Percentiles rank a stretch among this genome's conserved stretches.
phyloP scores from a whole-genome alignment of 2,113 vertebrate genomes.

The Phalacrocorax pelagicus region DNA sequence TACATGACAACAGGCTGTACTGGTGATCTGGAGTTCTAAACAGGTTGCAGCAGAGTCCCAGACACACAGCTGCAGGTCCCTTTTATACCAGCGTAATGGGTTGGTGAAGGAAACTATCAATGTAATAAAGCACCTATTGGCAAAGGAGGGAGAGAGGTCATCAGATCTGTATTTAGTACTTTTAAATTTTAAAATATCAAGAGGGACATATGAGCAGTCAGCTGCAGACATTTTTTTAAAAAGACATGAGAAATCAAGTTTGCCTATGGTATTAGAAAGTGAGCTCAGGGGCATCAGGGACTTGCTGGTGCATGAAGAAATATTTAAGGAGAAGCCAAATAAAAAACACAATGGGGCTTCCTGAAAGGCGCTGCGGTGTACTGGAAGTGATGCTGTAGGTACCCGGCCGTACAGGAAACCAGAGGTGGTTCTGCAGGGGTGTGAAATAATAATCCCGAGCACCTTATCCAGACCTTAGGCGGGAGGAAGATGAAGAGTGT shows the following conservation, averaged over 20 bases:
- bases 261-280: neutral
- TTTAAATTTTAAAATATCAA: neutral
- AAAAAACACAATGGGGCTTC: neutral
- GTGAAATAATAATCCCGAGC: neutral
- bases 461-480: neutral
- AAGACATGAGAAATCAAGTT: neutral
- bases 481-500: neutral
- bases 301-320: neutral
- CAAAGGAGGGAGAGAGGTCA: neutral
- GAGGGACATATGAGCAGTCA: neutral
- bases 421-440: neutral
- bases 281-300: neutral
- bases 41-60: neutral
- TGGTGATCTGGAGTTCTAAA: neutral
- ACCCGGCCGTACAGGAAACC: neutral
- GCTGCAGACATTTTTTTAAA: neutral
- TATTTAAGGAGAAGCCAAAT: neutral
- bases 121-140: neutral
- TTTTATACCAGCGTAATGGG: neutral
- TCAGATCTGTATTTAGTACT: neutral
- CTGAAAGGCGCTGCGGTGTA: neutral
- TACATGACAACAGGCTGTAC: neutral
- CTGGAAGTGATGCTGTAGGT: neutral
- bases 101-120: neutral
- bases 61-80: neutral